A percentile compares a stretch with the other conserved stretches of the same genome.
Evolutionary conservation across 2,113 vertebrate species (phyloP).

Genomic region (Notothenia coriiceps): DNA sequence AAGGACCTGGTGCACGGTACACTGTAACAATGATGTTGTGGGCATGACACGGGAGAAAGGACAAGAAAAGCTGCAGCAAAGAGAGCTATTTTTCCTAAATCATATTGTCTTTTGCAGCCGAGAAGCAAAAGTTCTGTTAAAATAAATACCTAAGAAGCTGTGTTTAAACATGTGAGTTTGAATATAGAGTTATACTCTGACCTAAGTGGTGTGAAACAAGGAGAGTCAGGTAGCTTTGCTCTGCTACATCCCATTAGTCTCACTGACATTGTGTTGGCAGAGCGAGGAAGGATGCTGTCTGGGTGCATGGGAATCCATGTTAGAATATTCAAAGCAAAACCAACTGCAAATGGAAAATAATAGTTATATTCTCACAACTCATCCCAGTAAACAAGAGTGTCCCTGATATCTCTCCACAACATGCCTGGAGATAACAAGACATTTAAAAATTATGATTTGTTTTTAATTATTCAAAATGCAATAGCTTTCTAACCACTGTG

Average conservation of each 20-base stretch:
- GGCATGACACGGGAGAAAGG: neutral
- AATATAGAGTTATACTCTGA: slow-evolving; percentile 1
- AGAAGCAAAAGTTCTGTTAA: neutral
- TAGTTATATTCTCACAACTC: neutral
- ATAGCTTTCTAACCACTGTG: slow-evolving; percentile 4
- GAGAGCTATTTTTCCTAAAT: neutral
- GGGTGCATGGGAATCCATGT: neutral
- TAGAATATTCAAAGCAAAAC: neutral
- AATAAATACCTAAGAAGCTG: neutral
- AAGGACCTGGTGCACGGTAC: no score
- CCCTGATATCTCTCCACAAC: neutral
- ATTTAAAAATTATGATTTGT: slow-evolving; percentile 26
- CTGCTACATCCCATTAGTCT: slow-evolving; percentile 22
- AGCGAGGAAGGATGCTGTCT: neutral
- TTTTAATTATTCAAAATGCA: slow-evolving; percentile 13
- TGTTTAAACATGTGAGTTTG: neutral
- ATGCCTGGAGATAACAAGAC: slow-evolving; percentile 6
- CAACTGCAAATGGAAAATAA: slow-evolving; percentile 5
- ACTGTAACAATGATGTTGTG: neutral
- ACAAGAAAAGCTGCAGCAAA: neutral
- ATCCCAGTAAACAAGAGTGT: slow-evolving; percentile 5
- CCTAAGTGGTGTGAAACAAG: slow-evolving; percentile 27
- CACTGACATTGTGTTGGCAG: neutral
- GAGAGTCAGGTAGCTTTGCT: neutral
- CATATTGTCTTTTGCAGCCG: neutral